Conservation (phyloP, 2,113 vertebrate genomes). For the Axis porcinus region DNA sequence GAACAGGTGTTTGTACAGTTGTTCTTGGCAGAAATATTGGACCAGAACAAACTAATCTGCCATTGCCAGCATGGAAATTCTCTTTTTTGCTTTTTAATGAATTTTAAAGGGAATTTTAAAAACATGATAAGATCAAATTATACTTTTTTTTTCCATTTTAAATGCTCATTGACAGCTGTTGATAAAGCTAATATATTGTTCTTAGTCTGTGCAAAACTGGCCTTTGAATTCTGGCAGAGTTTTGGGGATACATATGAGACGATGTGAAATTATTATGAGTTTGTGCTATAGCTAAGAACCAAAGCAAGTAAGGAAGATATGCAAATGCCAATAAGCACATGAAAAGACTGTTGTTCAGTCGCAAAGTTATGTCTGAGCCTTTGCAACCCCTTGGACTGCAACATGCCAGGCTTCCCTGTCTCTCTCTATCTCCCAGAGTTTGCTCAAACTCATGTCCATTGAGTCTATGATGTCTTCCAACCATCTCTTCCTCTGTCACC, state of each 20-base stretch:
- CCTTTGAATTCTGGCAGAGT: background rate
- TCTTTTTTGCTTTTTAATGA: background rate
- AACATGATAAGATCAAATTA: background rate
- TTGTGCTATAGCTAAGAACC: slow-evolving; percentile 1
- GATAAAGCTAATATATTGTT: background rate
- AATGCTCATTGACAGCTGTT: background rate
- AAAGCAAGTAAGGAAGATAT: background rate
- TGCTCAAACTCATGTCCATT: background rate
- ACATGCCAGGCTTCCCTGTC: background rate
- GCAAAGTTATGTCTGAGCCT: background rate
- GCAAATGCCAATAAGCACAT: background rate
- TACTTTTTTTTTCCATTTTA: background rate
- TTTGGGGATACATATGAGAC: background rate
- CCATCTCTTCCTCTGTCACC: background rate
- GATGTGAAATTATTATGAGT: slow-evolving; percentile 2
- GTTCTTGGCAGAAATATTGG: background rate
- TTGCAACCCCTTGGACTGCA: background rate
- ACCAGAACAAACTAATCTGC: slow-evolving; percentile 17
- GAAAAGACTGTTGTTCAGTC: background rate
- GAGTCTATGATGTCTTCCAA: background rate
- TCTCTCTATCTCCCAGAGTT: background rate
- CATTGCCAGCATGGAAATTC: background rate
- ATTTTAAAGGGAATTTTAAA: background rate
- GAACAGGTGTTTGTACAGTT: background rate
- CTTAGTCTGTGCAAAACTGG: background rate